Evolutionary conservation across 2,888 invertebrate genomes (phyloP), one percentile per base, ranked within the genome.

Genomic region (Troides helena): DNA sequence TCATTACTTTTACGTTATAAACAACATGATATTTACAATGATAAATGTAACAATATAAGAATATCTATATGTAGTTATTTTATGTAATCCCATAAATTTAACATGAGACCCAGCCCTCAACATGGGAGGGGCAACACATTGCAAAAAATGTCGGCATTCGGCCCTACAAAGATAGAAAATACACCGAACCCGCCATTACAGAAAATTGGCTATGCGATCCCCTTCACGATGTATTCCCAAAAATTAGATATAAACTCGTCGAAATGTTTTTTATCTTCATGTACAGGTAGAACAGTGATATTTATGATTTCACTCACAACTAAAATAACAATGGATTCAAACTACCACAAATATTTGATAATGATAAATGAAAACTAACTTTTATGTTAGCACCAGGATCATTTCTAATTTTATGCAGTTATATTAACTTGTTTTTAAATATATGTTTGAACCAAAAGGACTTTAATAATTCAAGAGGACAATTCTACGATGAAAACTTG

Each of bases 101-200:
- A 70, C 81, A 88, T 85, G 87, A 85, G 76, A 81, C 81, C 84
- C 81, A 79, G 77, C 77, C 79, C 76, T 77, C 79, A 81, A 84
- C 83, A 84, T 86, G 86, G 87, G 86, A 85, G 81, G 83, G 74
- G 76, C 74, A 75, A 75, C 10, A 74, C 39, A 74, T 80, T 83
- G 85, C 87, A 90, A 92, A 90, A 92, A 91, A 90, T 74, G 88
- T 85, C 90, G 91, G 90, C 89, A 79, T 82, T 82, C 84, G 79
- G 76, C 80, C 80, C 85, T 78, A 87, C 89, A 90, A 89, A 90
- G 89, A 88, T 86, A 88, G 88, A 83, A 85, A 88, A 89, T 85
- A 85, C 85, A 67, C 63, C 59, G 59, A 90, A 84, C 86, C 89
- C 85, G 85, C 88, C 89, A 91, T 91, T 90, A 90, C 82, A 87